These are phyloP conservation scores for Drosophila limbata DNA, from an alignment of 2,888 invertebrate species.

Conservation along the genomic window DNA sequence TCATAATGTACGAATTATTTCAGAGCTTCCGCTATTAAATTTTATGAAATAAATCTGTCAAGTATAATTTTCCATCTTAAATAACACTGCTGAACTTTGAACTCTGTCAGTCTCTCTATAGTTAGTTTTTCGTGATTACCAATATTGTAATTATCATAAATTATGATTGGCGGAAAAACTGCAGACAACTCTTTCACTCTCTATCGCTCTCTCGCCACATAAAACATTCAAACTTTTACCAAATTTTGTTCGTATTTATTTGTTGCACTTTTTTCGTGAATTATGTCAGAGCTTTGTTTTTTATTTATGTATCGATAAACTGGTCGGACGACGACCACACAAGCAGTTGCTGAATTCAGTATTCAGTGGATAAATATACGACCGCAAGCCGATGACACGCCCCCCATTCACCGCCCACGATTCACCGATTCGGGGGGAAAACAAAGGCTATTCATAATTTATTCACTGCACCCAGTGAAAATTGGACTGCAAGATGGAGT, in stretches of 20 bases:
- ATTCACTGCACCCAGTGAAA: neutral
- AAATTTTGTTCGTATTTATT: slow-evolving; percentile 4
- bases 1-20: neutral
- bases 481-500: neutral
- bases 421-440: slow-evolving; percentile 4
- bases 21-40: neutral
- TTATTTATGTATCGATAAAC: slow-evolving; percentile 60
- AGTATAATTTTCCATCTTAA: neutral
- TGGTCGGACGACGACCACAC: slow-evolving; percentile 64
- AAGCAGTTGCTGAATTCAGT: slow-evolving; percentile 33
- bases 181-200: neutral
- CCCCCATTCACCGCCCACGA: slow-evolving; percentile 57
- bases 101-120: neutral
- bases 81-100: slow-evolving; percentile 14
- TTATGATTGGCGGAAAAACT: slow-evolving; percentile 18
- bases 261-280: slow-evolving; percentile 23
- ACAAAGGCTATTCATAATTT: slow-evolving; percentile 62
- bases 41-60: slow-evolving; percentile 4
- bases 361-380: slow-evolving; percentile 32
- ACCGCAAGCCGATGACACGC: slow-evolving; percentile 54
- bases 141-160: slow-evolving; percentile 35
- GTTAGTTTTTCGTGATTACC: slow-evolving; percentile 24
- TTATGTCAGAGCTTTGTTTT: slow-evolving; percentile 30
- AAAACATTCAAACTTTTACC: slow-evolving; percentile 56
- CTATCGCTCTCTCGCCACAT: slow-evolving; percentile 27